Conservation (phyloP, 2,113 vertebrate genomes). For the Pelusios castaneus region DNA sequence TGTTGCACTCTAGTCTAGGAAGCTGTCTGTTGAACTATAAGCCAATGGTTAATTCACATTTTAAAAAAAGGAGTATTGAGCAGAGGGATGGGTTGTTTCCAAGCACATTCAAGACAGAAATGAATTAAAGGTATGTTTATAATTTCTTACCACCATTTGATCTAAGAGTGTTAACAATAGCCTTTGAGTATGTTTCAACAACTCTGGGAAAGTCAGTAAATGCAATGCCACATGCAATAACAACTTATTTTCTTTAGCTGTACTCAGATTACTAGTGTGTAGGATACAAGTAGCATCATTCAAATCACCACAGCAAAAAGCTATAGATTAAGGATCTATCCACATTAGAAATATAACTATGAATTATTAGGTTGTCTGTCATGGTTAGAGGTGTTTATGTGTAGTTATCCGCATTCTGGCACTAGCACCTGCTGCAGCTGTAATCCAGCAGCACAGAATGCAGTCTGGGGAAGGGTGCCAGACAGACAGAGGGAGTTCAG, state of each 20-base stretch:
- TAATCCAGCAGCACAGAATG: neutral
- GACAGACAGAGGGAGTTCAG: neutral
- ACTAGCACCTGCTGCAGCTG: neutral
- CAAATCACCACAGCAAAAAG: neutral
- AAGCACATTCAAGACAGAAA: neutral
- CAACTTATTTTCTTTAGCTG: neutral
- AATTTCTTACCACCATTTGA: neutral
- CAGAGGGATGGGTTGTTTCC: rapidly evolving
- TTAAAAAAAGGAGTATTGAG: neutral
- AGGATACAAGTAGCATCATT: neutral
- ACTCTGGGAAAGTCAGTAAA: neutral
- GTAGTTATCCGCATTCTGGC: neutral
- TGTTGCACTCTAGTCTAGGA: rapidly evolving
- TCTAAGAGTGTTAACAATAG: neutral
- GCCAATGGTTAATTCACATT: neutral
- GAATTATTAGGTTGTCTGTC: neutral
- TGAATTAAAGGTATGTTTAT: neutral
- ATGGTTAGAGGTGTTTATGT: neutral
- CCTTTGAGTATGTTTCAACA: neutral
- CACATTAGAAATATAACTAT: neutral
- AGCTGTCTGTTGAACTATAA: neutral
- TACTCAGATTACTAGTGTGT: neutral
- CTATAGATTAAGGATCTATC: neutral
- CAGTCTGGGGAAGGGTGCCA: too few relatives aligned
- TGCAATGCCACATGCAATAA: neutral